phyloP scores from a whole-genome alignment of 2,113 vertebrate species.

The Struthio camelus region DNA sequence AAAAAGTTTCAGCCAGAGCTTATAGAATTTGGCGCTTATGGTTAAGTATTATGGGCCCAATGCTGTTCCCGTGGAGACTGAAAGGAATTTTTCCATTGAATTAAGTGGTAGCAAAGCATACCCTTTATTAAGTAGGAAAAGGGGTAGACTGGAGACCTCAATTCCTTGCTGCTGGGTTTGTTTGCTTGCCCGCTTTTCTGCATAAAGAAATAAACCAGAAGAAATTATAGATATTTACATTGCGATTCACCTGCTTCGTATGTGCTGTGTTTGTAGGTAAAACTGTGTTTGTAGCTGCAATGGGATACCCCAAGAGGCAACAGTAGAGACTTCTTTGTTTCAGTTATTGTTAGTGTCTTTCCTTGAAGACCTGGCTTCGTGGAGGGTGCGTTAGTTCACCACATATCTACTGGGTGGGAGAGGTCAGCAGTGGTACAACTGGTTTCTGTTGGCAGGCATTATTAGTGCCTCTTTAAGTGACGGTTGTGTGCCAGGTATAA shows the following conservation, averaged over 20 bases:
- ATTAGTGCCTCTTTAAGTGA: accelerated
- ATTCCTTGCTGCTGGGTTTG: neutral
- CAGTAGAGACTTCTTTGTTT: neutral
- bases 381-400: neutral
- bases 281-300: neutral
- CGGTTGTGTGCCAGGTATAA: accelerated
- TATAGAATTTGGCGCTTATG: slow-evolving; percentile 55
- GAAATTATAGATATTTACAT: neutral
- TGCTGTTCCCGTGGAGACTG: slow-evolving; percentile 55
- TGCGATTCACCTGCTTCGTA: neutral
- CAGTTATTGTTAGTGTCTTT: neutral
- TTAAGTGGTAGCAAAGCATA: slow-evolving; percentile 31
- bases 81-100: slow-evolving; percentile 56
- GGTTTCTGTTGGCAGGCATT: neutral
- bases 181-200: neutral
- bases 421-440: neutral
- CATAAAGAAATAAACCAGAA: neutral
- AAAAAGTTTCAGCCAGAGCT: slow-evolving; percentile 54
- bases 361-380: neutral
- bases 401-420: neutral
- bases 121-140: slow-evolving; percentile 7
- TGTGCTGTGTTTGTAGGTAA: neutral
- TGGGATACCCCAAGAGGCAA: neutral
- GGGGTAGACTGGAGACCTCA: neutral
- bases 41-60: slow-evolving; percentile 36